These are phyloP conservation scores for Plagodis dolabraria DNA, from an alignment of 2,888 invertebrate genomes.

Conservation along the genomic window DNA sequence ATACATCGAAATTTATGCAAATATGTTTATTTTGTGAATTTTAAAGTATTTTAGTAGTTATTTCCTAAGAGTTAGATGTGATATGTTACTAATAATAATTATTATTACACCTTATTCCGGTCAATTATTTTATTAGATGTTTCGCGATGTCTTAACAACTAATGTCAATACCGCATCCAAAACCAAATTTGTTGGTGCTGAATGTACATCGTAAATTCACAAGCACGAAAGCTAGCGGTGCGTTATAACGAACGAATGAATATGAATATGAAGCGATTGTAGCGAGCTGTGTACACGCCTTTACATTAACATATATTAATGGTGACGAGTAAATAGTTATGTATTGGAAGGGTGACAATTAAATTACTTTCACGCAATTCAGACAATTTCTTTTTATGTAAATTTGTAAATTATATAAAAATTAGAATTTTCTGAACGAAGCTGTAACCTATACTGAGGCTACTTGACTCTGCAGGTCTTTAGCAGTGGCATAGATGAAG, in stretches of 20 bases:
- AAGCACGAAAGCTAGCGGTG: constrained; percentile 61
- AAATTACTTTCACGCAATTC: not conserved
- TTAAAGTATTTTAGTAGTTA: no score
- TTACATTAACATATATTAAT: constrained; percentile 69
- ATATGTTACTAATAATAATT: not conserved
- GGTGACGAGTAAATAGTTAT: constrained; percentile 36
- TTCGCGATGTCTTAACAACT: constrained; percentile 2
- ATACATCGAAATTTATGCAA: no score
- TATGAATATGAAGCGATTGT: constrained; percentile 75
- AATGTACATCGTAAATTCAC: constrained; percentile 29
- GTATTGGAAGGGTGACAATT: constrained; percentile 1
- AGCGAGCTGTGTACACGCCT: constrained; percentile 58
- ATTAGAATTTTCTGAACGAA: no score
- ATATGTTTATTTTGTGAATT: no score
- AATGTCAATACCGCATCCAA: constrained; percentile 40
- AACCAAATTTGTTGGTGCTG: constrained; percentile 10
- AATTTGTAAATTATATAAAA: no score
- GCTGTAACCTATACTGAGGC: no score
- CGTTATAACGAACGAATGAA: constrained; percentile 82
- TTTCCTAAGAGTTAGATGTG: no score
- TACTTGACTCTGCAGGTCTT: no score
- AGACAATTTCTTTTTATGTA: no score
- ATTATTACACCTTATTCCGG: not conserved
- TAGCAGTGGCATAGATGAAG: no score
- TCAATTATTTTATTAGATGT: not conserved